Conservation (phyloP, 2,113 vertebrate genomes). For the Oenanthe oenanthe region DNA sequence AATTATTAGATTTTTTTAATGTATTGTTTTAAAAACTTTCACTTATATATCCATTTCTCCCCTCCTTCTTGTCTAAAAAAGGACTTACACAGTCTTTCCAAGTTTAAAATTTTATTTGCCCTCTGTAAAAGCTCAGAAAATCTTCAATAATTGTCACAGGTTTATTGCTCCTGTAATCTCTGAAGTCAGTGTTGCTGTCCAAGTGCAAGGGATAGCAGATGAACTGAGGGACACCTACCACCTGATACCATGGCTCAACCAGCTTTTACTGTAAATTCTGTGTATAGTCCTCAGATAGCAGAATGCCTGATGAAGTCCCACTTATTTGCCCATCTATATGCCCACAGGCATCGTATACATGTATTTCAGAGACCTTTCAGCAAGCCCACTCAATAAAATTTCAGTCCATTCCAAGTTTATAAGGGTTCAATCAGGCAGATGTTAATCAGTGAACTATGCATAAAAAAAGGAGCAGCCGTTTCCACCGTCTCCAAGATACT, state of each 20-base stretch:
- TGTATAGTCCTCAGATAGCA: not conserved
- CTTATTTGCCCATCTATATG: not conserved
- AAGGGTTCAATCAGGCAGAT: constrained; percentile 68
- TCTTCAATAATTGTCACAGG: not conserved
- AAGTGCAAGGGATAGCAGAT: not conserved
- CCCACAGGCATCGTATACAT: not conserved
- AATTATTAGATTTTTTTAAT: not conserved
- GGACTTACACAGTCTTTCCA: not conserved
- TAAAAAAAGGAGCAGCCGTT: constrained; percentile 69
- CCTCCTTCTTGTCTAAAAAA: not conserved
- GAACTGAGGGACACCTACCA: not conserved
- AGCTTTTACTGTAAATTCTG: not conserved
- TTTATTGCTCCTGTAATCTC: not conserved
- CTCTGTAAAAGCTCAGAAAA: not conserved
- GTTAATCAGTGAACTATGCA: constrained; percentile 65
- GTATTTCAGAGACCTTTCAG: constrained; percentile 61
- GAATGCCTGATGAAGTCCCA: not conserved
- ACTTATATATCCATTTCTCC: not conserved
- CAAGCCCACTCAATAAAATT: constrained; percentile 53
- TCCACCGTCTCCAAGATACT: constrained; percentile 70
- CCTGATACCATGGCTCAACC: not conserved
- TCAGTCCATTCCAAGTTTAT: constrained; percentile 56
- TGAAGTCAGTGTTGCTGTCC: not conserved
- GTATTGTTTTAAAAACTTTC: not conserved
- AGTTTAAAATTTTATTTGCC: not conserved